Percentiles rank a stretch among this genome's conserved stretches.
phyloP scores from a whole-genome alignment of 2,113 vertebrate species.

The Bufo bufo region DNA sequence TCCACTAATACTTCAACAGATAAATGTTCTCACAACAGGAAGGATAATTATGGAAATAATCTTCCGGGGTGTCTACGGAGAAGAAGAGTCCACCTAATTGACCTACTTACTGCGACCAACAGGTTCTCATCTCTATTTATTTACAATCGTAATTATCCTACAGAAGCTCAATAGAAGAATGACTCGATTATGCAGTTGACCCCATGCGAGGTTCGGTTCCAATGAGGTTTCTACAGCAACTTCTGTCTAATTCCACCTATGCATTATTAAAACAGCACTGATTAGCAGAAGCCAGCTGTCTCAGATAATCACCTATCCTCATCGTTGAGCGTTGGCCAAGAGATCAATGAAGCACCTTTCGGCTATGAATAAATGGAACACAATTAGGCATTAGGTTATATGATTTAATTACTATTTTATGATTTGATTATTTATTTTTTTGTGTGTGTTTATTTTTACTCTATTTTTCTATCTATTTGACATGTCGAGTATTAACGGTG shows the following conservation, averaged over 20 bases:
- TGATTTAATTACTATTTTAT: not conserved
- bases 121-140: not conserved
- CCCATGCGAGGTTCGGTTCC: not conserved
- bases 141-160: not conserved
- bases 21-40: constrained; percentile 12
- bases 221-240: constrained; percentile 15
- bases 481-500: not conserved
- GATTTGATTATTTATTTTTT: not conserved
- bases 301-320: not conserved
- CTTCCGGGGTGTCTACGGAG: not conserved
- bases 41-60: constrained; percentile 18
- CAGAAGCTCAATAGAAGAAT: not conserved
- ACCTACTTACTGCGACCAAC: not conserved
- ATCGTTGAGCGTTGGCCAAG: not conserved
- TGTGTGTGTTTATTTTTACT: not conserved
- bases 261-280: not conserved
- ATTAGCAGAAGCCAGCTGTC: not conserved
- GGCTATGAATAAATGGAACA: not conserved
- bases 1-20: not conserved
- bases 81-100: not conserved
- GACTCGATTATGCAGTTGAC: constrained; percentile 7
- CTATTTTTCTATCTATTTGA: not conserved
- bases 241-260: not conserved
- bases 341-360: not conserved
- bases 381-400: not conserved